Conservation (phyloP, 1,140 invertebrate species). For the Saccostrea cuccullata region DNA sequence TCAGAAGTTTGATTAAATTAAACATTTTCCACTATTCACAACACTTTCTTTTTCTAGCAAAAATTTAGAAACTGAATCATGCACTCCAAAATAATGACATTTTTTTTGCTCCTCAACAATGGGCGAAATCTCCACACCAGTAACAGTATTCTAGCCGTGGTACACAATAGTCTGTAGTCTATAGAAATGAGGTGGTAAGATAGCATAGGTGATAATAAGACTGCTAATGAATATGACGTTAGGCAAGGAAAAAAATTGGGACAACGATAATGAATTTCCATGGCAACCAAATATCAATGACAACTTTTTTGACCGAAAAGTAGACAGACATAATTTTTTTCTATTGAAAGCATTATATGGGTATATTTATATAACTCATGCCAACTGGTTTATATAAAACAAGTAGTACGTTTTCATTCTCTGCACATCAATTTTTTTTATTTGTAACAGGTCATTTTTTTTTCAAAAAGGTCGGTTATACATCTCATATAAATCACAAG, state of each 20-base stretch:
- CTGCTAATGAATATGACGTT: slow-evolving; percentile 31
- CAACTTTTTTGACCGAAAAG: too few species aligned
- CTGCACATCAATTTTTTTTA: too few species aligned
- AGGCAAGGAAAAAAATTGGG: background rate
- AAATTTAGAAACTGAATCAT: background rate
- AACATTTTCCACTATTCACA: background rate
- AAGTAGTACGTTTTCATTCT: too few species aligned
- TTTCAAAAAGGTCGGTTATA: too few species aligned
- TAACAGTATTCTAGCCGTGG: background rate
- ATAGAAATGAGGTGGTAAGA: slow-evolving; percentile 9
- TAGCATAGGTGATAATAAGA: slow-evolving; percentile 3
- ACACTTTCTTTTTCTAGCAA: background rate
- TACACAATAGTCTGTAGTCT: background rate
- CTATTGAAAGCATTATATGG: too few species aligned
- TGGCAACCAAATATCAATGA: background rate
- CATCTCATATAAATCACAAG: too few species aligned
- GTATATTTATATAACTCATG: too few species aligned
- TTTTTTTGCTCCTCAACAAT: background rate
- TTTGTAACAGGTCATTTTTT: too few species aligned
- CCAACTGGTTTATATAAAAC: too few species aligned
- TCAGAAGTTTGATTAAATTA: slow-evolving; percentile 17
- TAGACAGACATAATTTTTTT: too few species aligned
- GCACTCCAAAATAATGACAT: background rate
- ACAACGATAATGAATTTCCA: slow-evolving; percentile 1
- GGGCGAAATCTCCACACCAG: background rate